Base-by-base conservation (phyloP, 2,113 vertebrate species). In the Anolis carolinensis region DNA sequence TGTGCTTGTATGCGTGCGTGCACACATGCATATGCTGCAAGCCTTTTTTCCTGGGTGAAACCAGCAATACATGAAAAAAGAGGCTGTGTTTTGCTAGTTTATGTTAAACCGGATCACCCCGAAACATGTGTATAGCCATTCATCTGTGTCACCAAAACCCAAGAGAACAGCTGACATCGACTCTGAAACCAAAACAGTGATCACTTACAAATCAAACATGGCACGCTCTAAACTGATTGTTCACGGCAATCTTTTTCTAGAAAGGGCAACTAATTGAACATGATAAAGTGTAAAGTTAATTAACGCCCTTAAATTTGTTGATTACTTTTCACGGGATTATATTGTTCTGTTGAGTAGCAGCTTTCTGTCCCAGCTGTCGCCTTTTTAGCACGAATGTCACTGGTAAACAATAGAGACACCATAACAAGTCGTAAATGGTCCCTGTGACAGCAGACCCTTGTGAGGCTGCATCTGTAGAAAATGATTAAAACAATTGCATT, bases 211-310 rank as follows among this genome's bases (percentile, higher is more conserved):
- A 97, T 97, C 97, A 97, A 97, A 97, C 97, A 97, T 97, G 96
- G 96, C 96, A 97, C 92, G 96, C 96, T 97, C 95, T 97, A 97
- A 97, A 97, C 96, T 94, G 94, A 97, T 97, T 97, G 97, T 97
- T 95, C 97, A 97, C 90, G 97, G 96, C 96, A 97, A 96, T 97
- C 97, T 97, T 96, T 96, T 81, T 95, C 84, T 92, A 96, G 96
- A 97, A 97, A 97, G 97, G 97, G 97, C 94, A 95, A 97, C 97
- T 99, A 99, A 99, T 99, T 99, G 98, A 99, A 99, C 98, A 99
- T 99, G 98, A 99, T 99, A 99, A 99, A 99, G 98, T 99, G 98
- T 98, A 98, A 98, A 99, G 98, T 99, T 99, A 99, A 99, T 99
- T 99, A 99, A 98, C 96, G 96, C 97, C 97, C 97, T 98, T 98